Percentiles rank a stretch among this genome's conserved stretches.
Conservation (phyloP, 2,888 invertebrate species). For the Cenopis cana region DNA sequence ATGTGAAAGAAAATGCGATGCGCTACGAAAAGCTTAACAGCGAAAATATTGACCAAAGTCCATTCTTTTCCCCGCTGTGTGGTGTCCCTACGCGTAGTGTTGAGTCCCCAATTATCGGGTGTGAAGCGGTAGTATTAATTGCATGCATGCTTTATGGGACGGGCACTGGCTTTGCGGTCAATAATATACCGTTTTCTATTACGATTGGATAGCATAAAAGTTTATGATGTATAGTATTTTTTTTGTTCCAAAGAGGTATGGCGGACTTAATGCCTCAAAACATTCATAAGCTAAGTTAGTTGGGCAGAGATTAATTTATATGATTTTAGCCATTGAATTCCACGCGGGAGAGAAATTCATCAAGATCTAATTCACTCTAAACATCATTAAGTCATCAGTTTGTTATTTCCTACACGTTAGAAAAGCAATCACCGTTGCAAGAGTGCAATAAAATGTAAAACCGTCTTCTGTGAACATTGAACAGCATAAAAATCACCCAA, state of each 20-base stretch:
- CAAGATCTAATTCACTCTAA: not conserved
- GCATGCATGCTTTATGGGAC: slow-evolving; percentile 73
- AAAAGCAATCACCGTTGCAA: slow-evolving; percentile 41
- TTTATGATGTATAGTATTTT: too few species aligned
- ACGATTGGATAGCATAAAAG: not conserved
- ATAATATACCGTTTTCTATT: slow-evolving; percentile 21
- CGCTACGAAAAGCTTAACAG: too few species aligned
- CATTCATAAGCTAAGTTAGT: too few species aligned
- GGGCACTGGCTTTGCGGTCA: slow-evolving; percentile 43
- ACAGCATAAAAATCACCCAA: slow-evolving; percentile 34
- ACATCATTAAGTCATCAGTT: slow-evolving; percentile 18
- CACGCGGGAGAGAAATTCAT: too few species aligned
- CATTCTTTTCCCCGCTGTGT: not conserved
- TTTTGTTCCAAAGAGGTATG: too few species aligned
- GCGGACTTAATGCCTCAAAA: too few species aligned
- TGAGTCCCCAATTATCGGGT: slow-evolving; percentile 75
- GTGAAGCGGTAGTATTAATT: slow-evolving; percentile 74
- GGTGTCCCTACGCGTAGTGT: slow-evolving; percentile 55
- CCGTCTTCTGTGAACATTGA: slow-evolving; percentile 29
- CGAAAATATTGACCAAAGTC: not conserved
- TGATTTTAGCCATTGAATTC: too few species aligned
- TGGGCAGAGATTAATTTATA: too few species aligned
- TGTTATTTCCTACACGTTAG: slow-evolving; percentile 27
- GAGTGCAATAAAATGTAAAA: slow-evolving; percentile 43
- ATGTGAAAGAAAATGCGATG: too few species aligned